phyloP scores from a whole-genome alignment of 2,888 invertebrate species.

The Leuctra nigra region DNA sequence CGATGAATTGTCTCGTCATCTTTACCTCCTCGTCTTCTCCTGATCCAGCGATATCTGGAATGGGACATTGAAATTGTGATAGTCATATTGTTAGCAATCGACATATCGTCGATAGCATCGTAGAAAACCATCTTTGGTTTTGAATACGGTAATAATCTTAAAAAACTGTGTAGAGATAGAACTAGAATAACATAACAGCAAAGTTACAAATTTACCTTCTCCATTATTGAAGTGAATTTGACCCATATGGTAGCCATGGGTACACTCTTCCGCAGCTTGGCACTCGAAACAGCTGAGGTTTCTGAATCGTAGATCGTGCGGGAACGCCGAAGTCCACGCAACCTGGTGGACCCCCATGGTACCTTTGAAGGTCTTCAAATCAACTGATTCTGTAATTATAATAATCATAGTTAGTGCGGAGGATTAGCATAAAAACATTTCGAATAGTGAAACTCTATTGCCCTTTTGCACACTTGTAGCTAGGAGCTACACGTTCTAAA shows the following conservation, averaged over 20 bases:
- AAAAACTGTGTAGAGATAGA: not conserved
- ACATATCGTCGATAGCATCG: not conserved
- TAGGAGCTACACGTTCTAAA: too few species aligned
- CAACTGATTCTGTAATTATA: not conserved
- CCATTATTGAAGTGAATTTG: not conserved
- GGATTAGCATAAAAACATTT: too few species aligned
- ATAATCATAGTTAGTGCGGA: too few species aligned
- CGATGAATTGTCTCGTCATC: too few species aligned
- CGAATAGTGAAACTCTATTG: too few species aligned
- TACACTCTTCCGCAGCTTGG: not conserved
- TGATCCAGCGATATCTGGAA: not conserved
- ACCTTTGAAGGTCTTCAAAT: slow-evolving; percentile 1
- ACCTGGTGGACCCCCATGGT: not conserved
- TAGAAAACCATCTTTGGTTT: not conserved
- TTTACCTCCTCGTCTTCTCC: not conserved
- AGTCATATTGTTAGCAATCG: not conserved
- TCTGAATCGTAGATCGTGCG: not conserved
- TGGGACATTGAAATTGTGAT: not conserved
- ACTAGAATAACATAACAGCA: not conserved
- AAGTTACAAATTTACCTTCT: slow-evolving; percentile 3
- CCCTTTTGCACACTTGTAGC: too few species aligned
- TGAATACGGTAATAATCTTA: not conserved
- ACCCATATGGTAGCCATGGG: slow-evolving; percentile 1
- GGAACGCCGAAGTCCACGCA: not conserved
- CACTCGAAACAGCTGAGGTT: not conserved